These are phyloP conservation scores for Amniataba percoides DNA, from an alignment of 2,797 vertebrate genomes.

Conservation along the genomic window DNA sequence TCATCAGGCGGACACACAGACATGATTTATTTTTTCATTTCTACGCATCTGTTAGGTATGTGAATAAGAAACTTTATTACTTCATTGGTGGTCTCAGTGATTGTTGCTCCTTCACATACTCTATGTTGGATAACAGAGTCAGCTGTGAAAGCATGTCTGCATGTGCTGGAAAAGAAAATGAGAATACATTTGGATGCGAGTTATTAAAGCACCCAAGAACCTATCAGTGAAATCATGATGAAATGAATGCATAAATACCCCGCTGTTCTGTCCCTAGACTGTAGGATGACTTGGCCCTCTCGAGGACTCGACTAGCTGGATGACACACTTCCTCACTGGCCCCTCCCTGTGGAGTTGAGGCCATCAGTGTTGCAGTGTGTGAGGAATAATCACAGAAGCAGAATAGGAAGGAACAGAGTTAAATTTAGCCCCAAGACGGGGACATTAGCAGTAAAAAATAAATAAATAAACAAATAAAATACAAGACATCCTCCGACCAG, in stretches of 20 bases:
- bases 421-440: slow-evolving; percentile 67
- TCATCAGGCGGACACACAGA: slow-evolving; percentile 9
- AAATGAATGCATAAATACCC: slow-evolving; percentile 36
- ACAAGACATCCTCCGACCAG: slow-evolving; percentile 47
- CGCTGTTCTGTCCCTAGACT: slow-evolving; percentile 34
- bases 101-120: background rate
- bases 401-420: slow-evolving; percentile 63
- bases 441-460: slow-evolving; percentile 45
- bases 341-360: slow-evolving; percentile 65
- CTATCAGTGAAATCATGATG: background rate
- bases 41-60: background rate
- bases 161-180: background rate
- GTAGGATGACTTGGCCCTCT: slow-evolving; percentile 49
- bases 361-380: slow-evolving; percentile 73
- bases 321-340: slow-evolving; percentile 68
- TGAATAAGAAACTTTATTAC: background rate
- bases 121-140: background rate
- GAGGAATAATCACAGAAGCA: slow-evolving; percentile 75
- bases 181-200: slow-evolving; percentile 8
- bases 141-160: background rate
- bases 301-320: slow-evolving; percentile 56
- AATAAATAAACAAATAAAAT: slow-evolving; percentile 18
- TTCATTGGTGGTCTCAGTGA: background rate
- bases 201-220: slow-evolving; percentile 5
- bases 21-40: background rate